Evolutionary conservation across 1,140 invertebrate species (phyloP).

Genomic region (Drosophila neocordata): DNA sequence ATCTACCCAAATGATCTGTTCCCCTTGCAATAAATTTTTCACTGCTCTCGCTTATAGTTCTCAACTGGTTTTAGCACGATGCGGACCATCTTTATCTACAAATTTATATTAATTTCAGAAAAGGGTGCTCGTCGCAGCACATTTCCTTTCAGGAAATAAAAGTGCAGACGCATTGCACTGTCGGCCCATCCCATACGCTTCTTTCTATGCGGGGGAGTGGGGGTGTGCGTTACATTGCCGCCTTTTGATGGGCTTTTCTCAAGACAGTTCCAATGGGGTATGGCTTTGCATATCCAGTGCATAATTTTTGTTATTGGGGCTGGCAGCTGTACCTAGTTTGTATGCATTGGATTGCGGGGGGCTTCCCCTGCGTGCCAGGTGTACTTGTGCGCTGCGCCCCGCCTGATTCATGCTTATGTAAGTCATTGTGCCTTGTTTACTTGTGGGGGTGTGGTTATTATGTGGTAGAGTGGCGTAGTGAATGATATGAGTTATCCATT

Average conservation of each 20-base stretch:
- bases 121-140: conserved; percentile 75
- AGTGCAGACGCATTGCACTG: conserved; percentile 74
- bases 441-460: background rate
- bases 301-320: conserved; percentile 75
- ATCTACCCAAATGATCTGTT: background rate
- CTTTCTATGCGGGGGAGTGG: conserved; percentile 31
- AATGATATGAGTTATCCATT: background rate
- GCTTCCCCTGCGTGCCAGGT: conserved; percentile 48
- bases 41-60: conserved; percentile 35
- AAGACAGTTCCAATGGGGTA: conserved; percentile 74
- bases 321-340: conserved; percentile 45
- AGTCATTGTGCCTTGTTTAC: background rate
- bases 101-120: background rate
- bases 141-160: conserved; percentile 14
- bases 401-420: conserved; percentile 33
- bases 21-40: conserved; percentile 1
- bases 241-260: conserved; percentile 43
- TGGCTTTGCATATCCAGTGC: conserved; percentile 82
- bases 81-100: background rate
- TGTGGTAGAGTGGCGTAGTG: background rate
- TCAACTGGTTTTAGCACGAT: conserved; percentile 42
- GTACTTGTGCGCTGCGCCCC: conserved; percentile 59
- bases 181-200: conserved; percentile 41
- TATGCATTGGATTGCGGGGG: conserved; percentile 39
- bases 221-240: conserved; percentile 63